Conservation (phyloP, 2,888 invertebrate species). For the Lasioglossum vierecki region DNA sequence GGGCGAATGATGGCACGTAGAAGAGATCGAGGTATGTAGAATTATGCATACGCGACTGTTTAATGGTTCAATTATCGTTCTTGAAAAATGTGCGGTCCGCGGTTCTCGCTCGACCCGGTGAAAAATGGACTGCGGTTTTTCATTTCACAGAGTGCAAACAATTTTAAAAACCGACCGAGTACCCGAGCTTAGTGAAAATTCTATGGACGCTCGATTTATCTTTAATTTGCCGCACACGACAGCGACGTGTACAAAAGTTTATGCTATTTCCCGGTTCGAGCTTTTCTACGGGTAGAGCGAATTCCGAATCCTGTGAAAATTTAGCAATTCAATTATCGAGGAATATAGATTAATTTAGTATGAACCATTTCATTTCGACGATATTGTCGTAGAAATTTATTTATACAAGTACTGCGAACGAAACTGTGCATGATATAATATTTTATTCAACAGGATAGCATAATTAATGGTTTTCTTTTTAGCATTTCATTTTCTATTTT, state of each 20-base stretch:
- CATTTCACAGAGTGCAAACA: not conserved
- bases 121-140: not conserved
- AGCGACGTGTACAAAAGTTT: not conserved
- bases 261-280: not conserved
- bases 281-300: not conserved
- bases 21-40: not conserved
- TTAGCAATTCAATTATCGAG: not conserved
- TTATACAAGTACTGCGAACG: not conserved
- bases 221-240: not conserved
- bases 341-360: not conserved
- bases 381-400: not conserved
- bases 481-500: not conserved
- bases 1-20: not conserved
- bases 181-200: not conserved
- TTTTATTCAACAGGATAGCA: not conserved
- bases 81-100: not conserved
- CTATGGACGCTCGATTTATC: not conserved
- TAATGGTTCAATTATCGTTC: constrained; percentile 6
- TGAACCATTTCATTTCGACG: not conserved
- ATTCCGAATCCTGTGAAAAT: not conserved
- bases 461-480: not conserved
- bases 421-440: not conserved
- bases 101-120: not conserved
- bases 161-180: not conserved
- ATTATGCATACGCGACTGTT: not conserved